A percentile compares a stretch with the other conserved stretches of the same genome.
These are phyloP conservation scores for Pterocles orientalis DNA, from an alignment of 2,113 vertebrate species.

Conservation along the genomic window DNA sequence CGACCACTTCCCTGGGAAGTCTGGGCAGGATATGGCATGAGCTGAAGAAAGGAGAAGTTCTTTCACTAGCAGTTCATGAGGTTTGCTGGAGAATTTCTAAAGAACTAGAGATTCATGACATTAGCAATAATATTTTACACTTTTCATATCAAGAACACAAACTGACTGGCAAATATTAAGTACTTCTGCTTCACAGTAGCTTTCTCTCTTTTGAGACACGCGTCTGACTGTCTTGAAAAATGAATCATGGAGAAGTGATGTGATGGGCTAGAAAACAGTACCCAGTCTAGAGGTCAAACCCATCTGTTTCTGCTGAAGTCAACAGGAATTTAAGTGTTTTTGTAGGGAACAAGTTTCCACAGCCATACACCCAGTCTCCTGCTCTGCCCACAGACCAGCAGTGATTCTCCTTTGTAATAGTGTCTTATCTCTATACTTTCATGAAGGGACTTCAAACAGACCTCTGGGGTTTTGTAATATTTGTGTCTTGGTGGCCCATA, in stretches of 20 bases:
- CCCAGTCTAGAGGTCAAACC: neutral
- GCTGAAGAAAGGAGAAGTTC: neutral
- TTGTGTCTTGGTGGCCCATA: accelerated
- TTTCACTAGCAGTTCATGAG: neutral
- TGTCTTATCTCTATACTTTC: neutral
- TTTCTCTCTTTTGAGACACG: neutral
- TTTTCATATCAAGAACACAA: neutral
- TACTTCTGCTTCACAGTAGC: neutral
- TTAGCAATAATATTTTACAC: neutral
- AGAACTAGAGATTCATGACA: neutral
- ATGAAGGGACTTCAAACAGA: neutral
- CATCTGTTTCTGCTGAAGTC: neutral
- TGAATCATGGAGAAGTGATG: neutral
- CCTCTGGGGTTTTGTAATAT: neutral
- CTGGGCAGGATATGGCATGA: neutral
- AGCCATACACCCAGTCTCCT: neutral
- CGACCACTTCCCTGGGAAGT: no score
- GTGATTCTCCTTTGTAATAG: neutral
- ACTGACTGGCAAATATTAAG: neutral
- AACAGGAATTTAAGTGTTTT: neutral
- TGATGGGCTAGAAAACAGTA: neutral
- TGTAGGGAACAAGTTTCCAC: neutral
- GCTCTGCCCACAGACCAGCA: neutral
- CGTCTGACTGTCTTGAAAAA: neutral
- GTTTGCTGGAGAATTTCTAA: neutral